A percentile compares a stretch with the other conserved stretches of the same genome.
Conservation (phyloP, 2,888 invertebrate genomes). For the Nomada goodeniana region DNA sequence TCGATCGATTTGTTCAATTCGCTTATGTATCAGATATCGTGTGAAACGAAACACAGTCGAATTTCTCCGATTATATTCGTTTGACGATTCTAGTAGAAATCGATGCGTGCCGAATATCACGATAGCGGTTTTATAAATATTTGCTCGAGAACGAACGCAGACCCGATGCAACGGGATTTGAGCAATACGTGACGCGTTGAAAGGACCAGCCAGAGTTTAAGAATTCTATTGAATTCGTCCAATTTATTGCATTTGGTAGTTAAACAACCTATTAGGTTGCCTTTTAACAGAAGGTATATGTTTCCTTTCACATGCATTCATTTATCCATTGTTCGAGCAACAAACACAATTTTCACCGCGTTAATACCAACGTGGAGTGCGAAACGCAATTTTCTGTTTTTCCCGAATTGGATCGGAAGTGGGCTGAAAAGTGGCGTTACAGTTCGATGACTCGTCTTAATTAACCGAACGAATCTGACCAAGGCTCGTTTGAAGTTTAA, state of each 20-base stretch:
- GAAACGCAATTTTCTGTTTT: not conserved
- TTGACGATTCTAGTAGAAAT: not conserved
- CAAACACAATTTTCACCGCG: not conserved
- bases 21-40: not conserved
- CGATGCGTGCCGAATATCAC: constrained; percentile 22
- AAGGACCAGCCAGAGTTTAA: constrained; percentile 35
- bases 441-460: constrained; percentile 62
- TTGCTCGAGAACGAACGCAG: constrained; percentile 36
- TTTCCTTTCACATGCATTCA: not conserved
- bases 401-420: not conserved
- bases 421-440: not conserved
- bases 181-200: constrained; percentile 58
- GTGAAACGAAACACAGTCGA: no score
- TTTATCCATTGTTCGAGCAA: not conserved
- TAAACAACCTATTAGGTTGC: constrained; percentile 13
- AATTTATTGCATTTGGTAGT: constrained; percentile 16
- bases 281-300: constrained; percentile 34
- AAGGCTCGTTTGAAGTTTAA: constrained; percentile 79
- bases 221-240: not conserved
- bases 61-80: not conserved
- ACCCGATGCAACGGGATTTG: constrained; percentile 38
- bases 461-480: constrained; percentile 66
- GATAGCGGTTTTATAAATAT: constrained; percentile 57
- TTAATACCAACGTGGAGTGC: not conserved
- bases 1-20: no score